Evolutionary conservation across 2,888 invertebrate genomes (phyloP), one percentile per base, ranked within the genome.

Genomic region (Hipparchia sbordonii): DNA sequence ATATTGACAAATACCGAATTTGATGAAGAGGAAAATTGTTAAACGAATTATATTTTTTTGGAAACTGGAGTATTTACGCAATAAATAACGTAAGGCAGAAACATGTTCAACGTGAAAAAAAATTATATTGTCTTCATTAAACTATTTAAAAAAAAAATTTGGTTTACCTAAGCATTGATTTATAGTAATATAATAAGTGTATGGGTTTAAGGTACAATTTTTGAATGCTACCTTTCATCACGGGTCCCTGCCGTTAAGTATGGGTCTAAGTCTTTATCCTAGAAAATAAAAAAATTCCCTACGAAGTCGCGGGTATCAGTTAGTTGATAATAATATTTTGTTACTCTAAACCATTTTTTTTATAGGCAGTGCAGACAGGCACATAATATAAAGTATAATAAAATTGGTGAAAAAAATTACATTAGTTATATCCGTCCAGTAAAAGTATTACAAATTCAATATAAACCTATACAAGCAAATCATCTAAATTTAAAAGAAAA

Each of bases 361-460:
- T 67, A 52, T 45, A 62, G 62, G 57, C 67, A 68, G 65, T 60
- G 57, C 39, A 39, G 39, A 39, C 39, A 39, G 39, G 39, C 39
- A 39, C 1, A 4, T 39, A 39, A 39, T 39, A 52, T 45, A n/a
- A 59, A 59, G 57, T 59, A 7, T 48, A 48, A 48, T 48, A 4
- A 23, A 23, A 8, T 9, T 39, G 68, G 66, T 74, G 70, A 57
- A 57, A 72, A 65, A 72, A 48, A 61, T 67, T 63, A 61, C 56
- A 60, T 13, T 56, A 72, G 48, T 60, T 56, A 66, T 67, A 59
- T 54, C 56, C 48, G 59, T 46, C 0, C 23, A 48, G 56, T 68
- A 56, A 72, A 72, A 65, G 67, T 63, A 74, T 71, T 74, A 13
- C 60, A 70, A 72, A 67, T 70, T 67, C 48, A 61, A 60, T 68